These are phyloP conservation scores for Sphaerodactylus townsendi DNA, from an alignment of 2,113 vertebrate genomes.

Conservation along the genomic window DNA sequence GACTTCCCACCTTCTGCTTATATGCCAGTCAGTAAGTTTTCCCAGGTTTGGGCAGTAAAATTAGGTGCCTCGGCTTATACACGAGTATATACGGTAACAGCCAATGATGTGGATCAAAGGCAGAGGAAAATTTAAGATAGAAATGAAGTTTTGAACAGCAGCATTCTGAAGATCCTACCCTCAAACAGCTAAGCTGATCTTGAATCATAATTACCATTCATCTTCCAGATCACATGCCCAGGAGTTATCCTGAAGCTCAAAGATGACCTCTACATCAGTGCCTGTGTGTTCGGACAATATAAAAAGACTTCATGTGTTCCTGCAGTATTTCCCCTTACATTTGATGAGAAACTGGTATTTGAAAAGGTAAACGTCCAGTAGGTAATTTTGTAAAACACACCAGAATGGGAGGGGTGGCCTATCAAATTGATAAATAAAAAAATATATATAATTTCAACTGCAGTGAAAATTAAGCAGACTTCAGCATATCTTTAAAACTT, in stretches of 20 bases:
- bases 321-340: slow-evolving; percentile 84
- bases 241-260: slow-evolving; percentile 81
- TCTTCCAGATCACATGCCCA: slow-evolving; percentile 87
- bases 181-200: neutral
- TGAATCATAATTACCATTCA: slow-evolving; percentile 19
- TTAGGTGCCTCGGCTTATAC: too few species aligned
- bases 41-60: too few species aligned
- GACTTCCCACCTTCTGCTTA: too few species aligned
- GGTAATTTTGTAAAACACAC: neutral
- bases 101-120: too few species aligned
- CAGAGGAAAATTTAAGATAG: neutral
- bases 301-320: slow-evolving; percentile 83
- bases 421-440: too few species aligned
- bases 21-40: too few species aligned
- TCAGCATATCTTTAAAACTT: neutral
- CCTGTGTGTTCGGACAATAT: slow-evolving; percentile 88
- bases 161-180: neutral
- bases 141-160: neutral
- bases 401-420: too few species aligned
- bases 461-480: neutral
- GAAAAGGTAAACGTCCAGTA: slow-evolving; percentile 81
- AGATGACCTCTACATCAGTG: slow-evolving; percentile 85
- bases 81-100: too few species aligned
- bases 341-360: slow-evolving; percentile 89
- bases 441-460: too few species aligned